Conservation (phyloP, 2,888 invertebrate genomes). For the Lycaena phlaeas region DNA sequence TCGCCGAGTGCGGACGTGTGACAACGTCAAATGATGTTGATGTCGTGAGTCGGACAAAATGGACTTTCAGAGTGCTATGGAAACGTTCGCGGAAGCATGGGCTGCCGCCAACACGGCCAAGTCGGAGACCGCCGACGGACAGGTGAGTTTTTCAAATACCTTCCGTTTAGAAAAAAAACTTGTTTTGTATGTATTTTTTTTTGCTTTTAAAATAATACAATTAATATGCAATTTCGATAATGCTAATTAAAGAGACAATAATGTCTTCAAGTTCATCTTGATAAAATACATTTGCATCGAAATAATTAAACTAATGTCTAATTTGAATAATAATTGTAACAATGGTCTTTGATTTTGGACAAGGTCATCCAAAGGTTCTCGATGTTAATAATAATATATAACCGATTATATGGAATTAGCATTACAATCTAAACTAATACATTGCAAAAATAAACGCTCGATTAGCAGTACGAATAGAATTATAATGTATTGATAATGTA, state of each 20-base stretch:
- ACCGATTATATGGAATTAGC: too few relatives aligned
- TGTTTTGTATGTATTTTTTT: not conserved
- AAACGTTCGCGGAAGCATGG: conserved; percentile 98
- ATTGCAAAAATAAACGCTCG: too few relatives aligned
- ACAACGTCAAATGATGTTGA: conserved; percentile 63
- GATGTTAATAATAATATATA: too few relatives aligned
- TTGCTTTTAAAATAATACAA: not conserved
- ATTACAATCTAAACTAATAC: too few relatives aligned
- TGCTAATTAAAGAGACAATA: too few relatives aligned
- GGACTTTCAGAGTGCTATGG: conserved; percentile 99
- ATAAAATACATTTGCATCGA: conserved; percentile 36
- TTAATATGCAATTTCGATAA: too few relatives aligned
- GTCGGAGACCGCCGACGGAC: conserved; percentile 74
- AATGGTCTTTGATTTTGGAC: conserved; percentile 27
- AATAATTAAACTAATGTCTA: conserved; percentile 30
- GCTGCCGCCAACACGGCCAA: conserved; percentile 87
- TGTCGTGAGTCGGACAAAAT: conserved; percentile 75
- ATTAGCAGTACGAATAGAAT: too few relatives aligned
- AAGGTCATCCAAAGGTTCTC: conserved; percentile 19
- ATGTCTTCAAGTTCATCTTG: conserved; percentile 35
- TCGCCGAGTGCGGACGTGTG: conserved; percentile 67
- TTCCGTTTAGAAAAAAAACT: not conserved
- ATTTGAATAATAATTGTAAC: conserved; percentile 26
- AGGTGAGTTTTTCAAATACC: conserved; percentile 66
- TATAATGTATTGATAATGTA: too few relatives aligned